Evolutionary conservation across 2,888 invertebrate genomes (phyloP), one percentile per base, ranked within the genome.

Genomic region (Athetis lepigone): DNA sequence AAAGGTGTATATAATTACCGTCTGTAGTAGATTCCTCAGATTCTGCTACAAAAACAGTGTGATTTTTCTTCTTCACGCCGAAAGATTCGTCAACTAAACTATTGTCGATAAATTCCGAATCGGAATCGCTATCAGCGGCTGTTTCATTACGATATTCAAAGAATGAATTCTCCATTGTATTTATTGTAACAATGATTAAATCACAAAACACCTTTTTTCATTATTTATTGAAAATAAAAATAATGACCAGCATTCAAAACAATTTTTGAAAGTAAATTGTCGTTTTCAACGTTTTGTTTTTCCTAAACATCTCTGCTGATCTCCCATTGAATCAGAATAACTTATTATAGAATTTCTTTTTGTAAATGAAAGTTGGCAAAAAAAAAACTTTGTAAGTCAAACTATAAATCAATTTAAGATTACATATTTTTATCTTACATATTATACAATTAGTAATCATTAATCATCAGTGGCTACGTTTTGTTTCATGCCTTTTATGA

Each of bases 1-100:
- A 47, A 11, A 8, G 16, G 21, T 25, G 2, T 1, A 16, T n/a
- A 42, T 25, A n/a, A 21, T 65, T 84, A 92, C 93, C 91, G 61
- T 88, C 88, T 50, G 88, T 81, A 21, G 63, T 57, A 55, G 89
- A 92, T 72, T 92, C 92, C 23, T 93, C 94, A 40, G 94, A 92
- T 82, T 94, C 94, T 9, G 94, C 88, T n/a, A 94, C 86, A 61
- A 88, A 92, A 45, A 89, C 88, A 3, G 92, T 93, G 33, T 84
- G 82, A 70, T 93, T 93, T 75, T 90, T 92, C 77, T 89, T 91
- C 69, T 84, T 88, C 2, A 75, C 63, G 58, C 68, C 71, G 66
- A 85, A 85, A 3, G 89, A 88, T 57, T 88, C 83, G 29, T 88
- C 82, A 50, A 85, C 66, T 21, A 86, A 61, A 84, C 94, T 94